Evolutionary conservation across 2,888 invertebrate genomes (phyloP), one percentile per base, ranked within the genome.

Genomic region (Hyposoter didymator): DNA sequence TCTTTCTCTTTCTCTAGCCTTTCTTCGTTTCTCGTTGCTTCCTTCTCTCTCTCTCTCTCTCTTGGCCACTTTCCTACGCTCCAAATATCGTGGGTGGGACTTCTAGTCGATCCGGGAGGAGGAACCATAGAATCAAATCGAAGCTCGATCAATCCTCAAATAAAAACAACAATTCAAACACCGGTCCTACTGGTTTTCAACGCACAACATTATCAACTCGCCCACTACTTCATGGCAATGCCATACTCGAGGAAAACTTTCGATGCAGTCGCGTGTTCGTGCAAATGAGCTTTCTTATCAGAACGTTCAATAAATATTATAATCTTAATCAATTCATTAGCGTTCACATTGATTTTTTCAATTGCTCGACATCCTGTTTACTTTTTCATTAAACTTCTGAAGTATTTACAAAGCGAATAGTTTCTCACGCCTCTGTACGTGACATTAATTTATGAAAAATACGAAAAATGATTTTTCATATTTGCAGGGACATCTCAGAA

Each of bases 81-180:
- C 80, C 67, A 79, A 85, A 78, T 83, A 76, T 59, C 82, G 85
- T 85, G 82, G 85, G 82, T 85, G 79, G 85, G 85, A 85, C 73
- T 74, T 47, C 66, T 84, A 83, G 52, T 82, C 52, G 78, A 78
- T 76, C 59, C 19, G 39, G 22, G 55, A 59, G 45, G 72, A 39
- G 66, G 78, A 35, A 35, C 32, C 17, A 62, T 67, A 70, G 39
- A 69, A 74, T 67, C 22, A 78, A 75, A 78, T 70, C 75, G 64
- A 70, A 64, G 78, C 76, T 82, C 66, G 72, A 82, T 82, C 72
- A 49, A 35, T 75, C 39, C 47, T 80, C 1, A 6, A 19, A 67
- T 43, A n/a, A 32, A 80, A 69, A 69, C 70, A 82, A 76, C 64
- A 17, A 43, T 22, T 19, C 17, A 62, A 85, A 82, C 79, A 83